These are phyloP conservation scores for Deroptyus accipitrinus DNA, from an alignment of 2,113 vertebrate species.

Conservation along the genomic window DNA sequence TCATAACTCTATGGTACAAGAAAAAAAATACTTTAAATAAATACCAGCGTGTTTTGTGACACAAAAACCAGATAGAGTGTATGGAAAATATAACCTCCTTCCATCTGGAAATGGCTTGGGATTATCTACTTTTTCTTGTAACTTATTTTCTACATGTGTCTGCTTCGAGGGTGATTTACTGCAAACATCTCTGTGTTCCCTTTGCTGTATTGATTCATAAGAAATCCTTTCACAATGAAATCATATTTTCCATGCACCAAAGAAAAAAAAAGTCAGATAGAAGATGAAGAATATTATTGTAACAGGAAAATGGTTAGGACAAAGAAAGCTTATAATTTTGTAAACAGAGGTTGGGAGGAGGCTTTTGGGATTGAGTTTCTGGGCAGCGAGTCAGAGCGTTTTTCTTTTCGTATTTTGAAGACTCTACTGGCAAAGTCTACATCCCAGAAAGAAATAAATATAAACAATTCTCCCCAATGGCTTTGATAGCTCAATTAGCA, in stretches of 20 bases:
- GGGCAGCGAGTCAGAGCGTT: constrained; percentile 56
- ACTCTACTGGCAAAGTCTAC: constrained; percentile 25
- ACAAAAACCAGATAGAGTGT: constrained; percentile 33
- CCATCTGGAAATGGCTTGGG: constrained; percentile 62
- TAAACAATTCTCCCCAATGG: not conserved
- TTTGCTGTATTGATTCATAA: constrained; percentile 68
- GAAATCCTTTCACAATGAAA: constrained; percentile 71
- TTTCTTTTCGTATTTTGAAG: constrained; percentile 64
- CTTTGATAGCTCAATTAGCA: constrained; percentile 28
- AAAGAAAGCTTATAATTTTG: constrained; percentile 79
- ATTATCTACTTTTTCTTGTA: constrained; percentile 65
- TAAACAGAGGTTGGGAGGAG: constrained; percentile 77
- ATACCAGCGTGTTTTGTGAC: constrained; percentile 50
- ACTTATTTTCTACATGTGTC: constrained; percentile 45
- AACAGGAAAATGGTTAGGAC: constrained; percentile 73
- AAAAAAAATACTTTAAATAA: constrained; percentile 55
- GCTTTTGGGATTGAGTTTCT: constrained; percentile 60
- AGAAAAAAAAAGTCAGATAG: constrained; percentile 48
- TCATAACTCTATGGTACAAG: not conserved
- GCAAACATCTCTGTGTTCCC: constrained; percentile 50
- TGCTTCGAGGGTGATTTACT: constrained; percentile 59
- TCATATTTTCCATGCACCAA: constrained; percentile 73
- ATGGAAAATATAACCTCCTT: constrained; percentile 65
- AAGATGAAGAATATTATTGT: constrained; percentile 69
- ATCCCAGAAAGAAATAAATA: constrained; percentile 40